These are phyloP conservation scores for Hemichromis elongatus DNA, from an alignment of 2,113 vertebrate genomes.

Conservation along the genomic window DNA sequence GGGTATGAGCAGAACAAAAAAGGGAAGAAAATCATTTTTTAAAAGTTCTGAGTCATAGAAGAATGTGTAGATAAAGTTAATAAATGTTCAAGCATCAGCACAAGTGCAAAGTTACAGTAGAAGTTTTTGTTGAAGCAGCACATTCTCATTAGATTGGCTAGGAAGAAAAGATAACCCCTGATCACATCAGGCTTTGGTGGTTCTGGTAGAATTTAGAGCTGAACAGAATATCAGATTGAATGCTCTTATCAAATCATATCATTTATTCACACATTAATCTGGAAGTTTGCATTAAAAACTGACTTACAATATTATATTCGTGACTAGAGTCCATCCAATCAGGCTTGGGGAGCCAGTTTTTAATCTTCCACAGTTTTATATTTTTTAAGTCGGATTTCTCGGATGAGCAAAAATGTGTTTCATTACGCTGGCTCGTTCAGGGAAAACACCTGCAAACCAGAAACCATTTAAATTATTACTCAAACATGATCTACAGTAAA, in stretches of 20 bases:
- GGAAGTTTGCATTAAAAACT: not conserved
- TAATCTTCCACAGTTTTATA: not conserved
- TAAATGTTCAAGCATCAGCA: constrained; percentile 52
- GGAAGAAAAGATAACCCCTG: constrained; percentile 10
- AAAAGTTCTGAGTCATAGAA: constrained; percentile 23
- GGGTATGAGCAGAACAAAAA: not conserved
- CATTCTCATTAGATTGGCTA: constrained; percentile 17
- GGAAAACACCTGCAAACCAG: constrained; percentile 10
- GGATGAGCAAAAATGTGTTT: not conserved
- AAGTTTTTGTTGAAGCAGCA: constrained; percentile 28
- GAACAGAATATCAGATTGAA: constrained; percentile 19
- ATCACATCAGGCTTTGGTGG: constrained; percentile 5
- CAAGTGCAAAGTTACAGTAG: constrained; percentile 25
- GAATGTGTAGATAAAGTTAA: constrained; percentile 18
- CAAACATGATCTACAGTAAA: not conserved
- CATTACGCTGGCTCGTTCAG: not conserved
- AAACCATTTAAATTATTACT: constrained; percentile 11
- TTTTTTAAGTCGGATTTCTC: not conserved
- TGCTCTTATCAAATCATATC: constrained; percentile 15
- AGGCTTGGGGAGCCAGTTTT: not conserved
- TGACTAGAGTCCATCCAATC: not conserved
- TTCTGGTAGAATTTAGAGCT: constrained; percentile 14
- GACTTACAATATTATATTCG: not conserved
- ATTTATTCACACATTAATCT: not conserved
- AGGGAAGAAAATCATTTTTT: constrained; percentile 1